Evolutionary conservation across 2,797 vertebrate species (phyloP).

Genomic region (Thunnus albacares): DNA sequence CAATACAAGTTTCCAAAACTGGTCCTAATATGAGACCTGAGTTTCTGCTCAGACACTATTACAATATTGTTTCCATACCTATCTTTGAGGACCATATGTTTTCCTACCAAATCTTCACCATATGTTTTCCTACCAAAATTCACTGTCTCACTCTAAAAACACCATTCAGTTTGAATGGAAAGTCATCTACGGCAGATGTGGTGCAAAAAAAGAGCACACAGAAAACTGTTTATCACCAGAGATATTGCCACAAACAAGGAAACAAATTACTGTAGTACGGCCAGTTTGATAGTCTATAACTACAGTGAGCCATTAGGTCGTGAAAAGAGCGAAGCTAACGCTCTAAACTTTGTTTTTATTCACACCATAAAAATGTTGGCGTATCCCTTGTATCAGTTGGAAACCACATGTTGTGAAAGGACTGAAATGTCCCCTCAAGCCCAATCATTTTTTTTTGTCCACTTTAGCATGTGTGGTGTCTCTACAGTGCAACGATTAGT

Average conservation of each 20-base stretch:
- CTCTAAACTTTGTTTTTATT: conserved; percentile 2
- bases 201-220: neutral
- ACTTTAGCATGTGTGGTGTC: neutral
- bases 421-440: conserved; percentile 13
- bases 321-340: too few species aligned
- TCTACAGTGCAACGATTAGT: neutral
- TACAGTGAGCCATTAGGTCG: too few species aligned
- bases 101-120: too few species aligned
- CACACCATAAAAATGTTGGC: conserved; percentile 5
- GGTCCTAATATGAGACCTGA: too few species aligned
- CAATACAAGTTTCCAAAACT: too few species aligned
- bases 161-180: too few species aligned
- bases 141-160: too few species aligned
- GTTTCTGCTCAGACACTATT: too few species aligned
- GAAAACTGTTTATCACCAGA: neutral
- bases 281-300: neutral
- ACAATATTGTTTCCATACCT: too few species aligned
- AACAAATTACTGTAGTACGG: neutral
- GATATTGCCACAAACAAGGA: neutral
- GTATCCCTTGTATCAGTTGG: neutral
- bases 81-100: too few species aligned
- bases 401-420: neutral
- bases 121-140: too few species aligned
- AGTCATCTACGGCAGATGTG: too few species aligned
- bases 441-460: neutral